A percentile compares a stretch with the other conserved stretches of the same genome.
phyloP scores from a whole-genome alignment of 2,888 invertebrate species.

The Macaria liturata region DNA sequence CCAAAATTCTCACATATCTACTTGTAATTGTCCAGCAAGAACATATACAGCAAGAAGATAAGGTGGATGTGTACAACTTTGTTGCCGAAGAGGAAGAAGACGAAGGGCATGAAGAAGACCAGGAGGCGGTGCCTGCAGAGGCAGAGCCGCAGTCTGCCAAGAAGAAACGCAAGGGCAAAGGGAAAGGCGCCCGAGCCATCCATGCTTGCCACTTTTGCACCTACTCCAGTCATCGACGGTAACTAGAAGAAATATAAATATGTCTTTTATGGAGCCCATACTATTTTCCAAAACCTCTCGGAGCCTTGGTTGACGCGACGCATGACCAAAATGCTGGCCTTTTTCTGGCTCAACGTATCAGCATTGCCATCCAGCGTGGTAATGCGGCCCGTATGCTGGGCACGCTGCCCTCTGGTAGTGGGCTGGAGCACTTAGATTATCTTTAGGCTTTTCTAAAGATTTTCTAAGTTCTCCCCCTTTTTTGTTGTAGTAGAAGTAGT shows the following conservation, averaged over 20 bases:
- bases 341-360: too few species aligned
- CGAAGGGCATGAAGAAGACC: slow-evolving; percentile 61
- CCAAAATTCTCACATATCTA: neutral
- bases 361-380: too few species aligned
- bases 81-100: slow-evolving; percentile 85
- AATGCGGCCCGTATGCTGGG: too few species aligned
- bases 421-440: too few species aligned
- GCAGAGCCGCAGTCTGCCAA: slow-evolving; percentile 44
- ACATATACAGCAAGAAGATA: slow-evolving; percentile 53
- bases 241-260: slow-evolving; percentile 25
- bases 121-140: slow-evolving; percentile 66
- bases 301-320: too few species aligned
- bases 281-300: too few species aligned
- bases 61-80: slow-evolving; percentile 88
- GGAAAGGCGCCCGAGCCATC: slow-evolving; percentile 83
- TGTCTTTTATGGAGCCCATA: too few species aligned
- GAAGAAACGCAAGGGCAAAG: slow-evolving; percentile 69
- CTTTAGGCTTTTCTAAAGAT: too few species aligned
- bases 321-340: too few species aligned
- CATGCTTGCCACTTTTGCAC: slow-evolving; percentile 95
- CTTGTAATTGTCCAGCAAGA: slow-evolving; percentile 21
- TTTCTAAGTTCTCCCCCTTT: too few species aligned
- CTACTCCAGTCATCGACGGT: slow-evolving; percentile 94
- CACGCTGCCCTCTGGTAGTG: too few species aligned
- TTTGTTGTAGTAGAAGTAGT: too few species aligned